Conservation (phyloP, 2,797 vertebrate species). For the Discoglossus pictus region DNA sequence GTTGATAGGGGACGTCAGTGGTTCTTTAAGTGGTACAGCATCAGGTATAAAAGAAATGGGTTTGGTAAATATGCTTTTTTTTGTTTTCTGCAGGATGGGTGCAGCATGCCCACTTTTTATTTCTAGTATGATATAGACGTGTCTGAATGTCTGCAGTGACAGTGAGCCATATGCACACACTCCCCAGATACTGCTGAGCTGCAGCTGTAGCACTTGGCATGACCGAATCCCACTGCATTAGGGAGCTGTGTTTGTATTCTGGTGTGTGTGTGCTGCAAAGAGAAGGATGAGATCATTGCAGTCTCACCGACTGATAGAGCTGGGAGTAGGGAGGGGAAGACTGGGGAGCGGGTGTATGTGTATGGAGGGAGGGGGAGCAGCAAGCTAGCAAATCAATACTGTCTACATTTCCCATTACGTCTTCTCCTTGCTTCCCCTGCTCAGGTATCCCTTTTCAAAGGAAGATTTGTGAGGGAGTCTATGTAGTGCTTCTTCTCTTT, state of each 20-base stretch:
- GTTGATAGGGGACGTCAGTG: no score
- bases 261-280: conserved; percentile 39
- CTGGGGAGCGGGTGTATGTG: conserved; percentile 62
- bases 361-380: conserved; percentile 50
- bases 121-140: no score
- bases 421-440: conserved; percentile 62
- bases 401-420: conserved; percentile 66
- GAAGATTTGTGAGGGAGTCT: conserved; percentile 28
- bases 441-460: conserved; percentile 32
- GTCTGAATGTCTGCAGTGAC: no score
- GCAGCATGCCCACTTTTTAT: no score
- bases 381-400: conserved; percentile 70
- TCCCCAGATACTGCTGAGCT: not conserved
- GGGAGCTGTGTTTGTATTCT: conserved; percentile 52
- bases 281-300: conserved; percentile 93
- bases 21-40: no score
- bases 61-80: no score
- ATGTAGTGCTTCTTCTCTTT: conserved; percentile 10
- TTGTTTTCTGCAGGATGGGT: no score
- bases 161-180: no score
- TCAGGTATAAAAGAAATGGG: no score
- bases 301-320: conserved; percentile 81
- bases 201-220: not conserved
- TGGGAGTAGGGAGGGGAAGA: conserved; percentile 68
- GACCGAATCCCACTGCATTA: conserved; percentile 20